phyloP scores from a whole-genome alignment of 2,797 vertebrate genomes.

The Ctenochaetus hawaiiensis region DNA sequence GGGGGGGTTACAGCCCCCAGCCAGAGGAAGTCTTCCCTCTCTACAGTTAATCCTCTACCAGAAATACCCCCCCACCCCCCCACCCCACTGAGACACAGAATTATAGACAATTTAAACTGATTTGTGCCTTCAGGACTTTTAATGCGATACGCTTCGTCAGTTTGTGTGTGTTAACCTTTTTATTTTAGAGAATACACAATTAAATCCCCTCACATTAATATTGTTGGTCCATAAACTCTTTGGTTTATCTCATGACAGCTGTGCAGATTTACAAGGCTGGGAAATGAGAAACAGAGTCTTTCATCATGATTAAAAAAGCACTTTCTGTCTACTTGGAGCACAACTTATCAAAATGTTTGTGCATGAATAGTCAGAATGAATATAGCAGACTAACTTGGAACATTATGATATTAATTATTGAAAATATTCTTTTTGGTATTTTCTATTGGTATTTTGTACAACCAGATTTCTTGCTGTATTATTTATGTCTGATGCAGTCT shows the following conservation, averaged over 20 bases:
- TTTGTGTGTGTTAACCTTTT: slow-evolving; percentile 1
- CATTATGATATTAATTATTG: neutral
- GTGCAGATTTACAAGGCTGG: neutral
- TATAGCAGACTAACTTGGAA: too few species aligned
- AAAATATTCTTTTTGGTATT: too few species aligned
- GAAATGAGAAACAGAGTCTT: neutral
- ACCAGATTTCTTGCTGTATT: neutral
- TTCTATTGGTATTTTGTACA: neutral
- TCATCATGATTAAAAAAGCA: neutral
- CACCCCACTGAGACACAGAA: slow-evolving; percentile 23
- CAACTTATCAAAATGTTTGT: neutral
- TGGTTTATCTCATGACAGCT: slow-evolving; percentile 12
- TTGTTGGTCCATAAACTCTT: neutral
- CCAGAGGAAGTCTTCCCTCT: slow-evolving; percentile 69
- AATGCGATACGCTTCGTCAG: slow-evolving; percentile 10
- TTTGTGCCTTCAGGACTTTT: slow-evolving; percentile 31
- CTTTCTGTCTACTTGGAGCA: neutral
- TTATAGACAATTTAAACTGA: slow-evolving; percentile 34
- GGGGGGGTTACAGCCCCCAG: slow-evolving; percentile 60
- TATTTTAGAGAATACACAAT: neutral
- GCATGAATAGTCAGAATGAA: neutral
- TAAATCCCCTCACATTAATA: slow-evolving; percentile 1
- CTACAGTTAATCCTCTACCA: slow-evolving; percentile 70
- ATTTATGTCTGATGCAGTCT: neutral
- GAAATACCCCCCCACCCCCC: slow-evolving; percentile 36